These are phyloP conservation scores for Trialeurodes vaporariorum DNA, from an alignment of 1,140 invertebrate genomes.

Conservation along the genomic window DNA sequence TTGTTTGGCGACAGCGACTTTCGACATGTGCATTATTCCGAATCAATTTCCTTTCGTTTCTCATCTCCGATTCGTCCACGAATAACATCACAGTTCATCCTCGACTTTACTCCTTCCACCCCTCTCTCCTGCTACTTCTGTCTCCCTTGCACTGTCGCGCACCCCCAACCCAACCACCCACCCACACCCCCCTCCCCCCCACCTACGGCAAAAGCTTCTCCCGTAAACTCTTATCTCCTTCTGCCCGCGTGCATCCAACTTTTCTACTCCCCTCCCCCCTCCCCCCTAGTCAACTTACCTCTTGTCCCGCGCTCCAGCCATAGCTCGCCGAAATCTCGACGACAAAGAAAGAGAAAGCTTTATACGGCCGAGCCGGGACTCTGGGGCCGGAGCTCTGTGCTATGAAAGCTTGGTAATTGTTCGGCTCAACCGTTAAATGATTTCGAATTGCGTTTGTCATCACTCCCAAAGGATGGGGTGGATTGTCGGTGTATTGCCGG, in stretches of 20 bases:
- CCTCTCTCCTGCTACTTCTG: no score
- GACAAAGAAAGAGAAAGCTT: no score
- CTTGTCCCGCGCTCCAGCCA: no score
- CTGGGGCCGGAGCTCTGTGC: no score
- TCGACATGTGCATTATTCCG: not conserved
- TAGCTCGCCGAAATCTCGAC: no score
- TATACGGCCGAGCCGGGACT: no score
- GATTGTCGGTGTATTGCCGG: no score
- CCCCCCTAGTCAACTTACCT: no score
- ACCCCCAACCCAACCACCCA: no score
- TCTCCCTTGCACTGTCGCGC: no score
- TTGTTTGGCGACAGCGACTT: not conserved
- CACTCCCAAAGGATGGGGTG: not conserved
- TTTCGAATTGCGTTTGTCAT: not conserved
- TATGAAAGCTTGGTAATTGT: not conserved
- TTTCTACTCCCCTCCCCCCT: no score
- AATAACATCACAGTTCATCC: not conserved
- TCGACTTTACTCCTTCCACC: not conserved
- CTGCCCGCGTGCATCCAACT: not conserved
- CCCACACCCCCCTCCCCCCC: not conserved
- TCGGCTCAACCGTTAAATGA: not conserved
- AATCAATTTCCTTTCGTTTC: not conserved
- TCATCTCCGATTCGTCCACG: not conserved
- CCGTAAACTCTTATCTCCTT: not conserved
- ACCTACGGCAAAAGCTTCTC: no score